Evolutionary conservation across 2,113 vertebrate genomes (phyloP).

Genomic region (Ictalurus furcatus): DNA sequence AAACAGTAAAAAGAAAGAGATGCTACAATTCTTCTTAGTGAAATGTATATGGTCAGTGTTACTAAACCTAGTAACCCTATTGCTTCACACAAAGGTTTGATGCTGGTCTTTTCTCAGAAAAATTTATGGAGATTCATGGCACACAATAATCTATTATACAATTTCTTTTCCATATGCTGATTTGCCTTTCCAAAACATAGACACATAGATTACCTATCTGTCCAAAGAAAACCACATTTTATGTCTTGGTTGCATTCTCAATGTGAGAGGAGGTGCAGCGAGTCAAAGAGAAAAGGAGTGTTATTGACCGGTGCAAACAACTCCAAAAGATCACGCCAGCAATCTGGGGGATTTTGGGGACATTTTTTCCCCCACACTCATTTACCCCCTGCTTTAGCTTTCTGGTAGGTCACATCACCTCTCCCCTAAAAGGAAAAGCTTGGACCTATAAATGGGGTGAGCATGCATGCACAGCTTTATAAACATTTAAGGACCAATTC

Average conservation of each 20-base stretch:
- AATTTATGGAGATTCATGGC: background rate
- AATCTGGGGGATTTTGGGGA: background rate
- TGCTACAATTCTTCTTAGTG: background rate
- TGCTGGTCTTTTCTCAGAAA: background rate
- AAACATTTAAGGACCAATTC: background rate
- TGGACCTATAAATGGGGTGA: background rate
- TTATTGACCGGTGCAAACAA: background rate
- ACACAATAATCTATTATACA: background rate
- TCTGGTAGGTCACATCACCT: background rate
- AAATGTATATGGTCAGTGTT: background rate
- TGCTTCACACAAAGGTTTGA: background rate
- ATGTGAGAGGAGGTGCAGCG: background rate
- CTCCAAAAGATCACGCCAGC: background rate
- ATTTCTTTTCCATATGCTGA: background rate
- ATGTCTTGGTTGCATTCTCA: background rate
- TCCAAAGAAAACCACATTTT: background rate
- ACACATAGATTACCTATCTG: background rate
- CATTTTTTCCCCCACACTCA: background rate
- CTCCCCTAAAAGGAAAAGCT: background rate
- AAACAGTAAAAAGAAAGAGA: conserved; percentile 13
- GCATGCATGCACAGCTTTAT: background rate
- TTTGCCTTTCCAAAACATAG: background rate
- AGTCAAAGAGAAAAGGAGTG: background rate
- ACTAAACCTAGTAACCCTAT: background rate
- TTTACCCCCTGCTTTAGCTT: background rate